phyloP scores from a whole-genome alignment of 1,140 invertebrate genomes.

The Epicauta chinensis region DNA sequence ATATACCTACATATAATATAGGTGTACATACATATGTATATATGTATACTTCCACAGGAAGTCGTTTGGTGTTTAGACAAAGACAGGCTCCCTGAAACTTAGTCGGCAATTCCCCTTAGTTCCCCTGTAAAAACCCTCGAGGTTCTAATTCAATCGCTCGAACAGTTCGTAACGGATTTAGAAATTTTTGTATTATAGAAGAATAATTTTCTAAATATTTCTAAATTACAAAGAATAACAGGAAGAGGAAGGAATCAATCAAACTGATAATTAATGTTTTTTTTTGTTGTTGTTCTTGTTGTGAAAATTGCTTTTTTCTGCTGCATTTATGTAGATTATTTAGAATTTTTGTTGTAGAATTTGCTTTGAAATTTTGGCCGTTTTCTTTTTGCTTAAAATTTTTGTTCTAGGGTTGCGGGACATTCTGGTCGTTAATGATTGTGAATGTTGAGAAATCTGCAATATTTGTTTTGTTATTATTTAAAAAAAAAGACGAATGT shows the following conservation, averaged over 20 bases:
- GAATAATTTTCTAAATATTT: neutral
- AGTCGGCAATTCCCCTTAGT: neutral
- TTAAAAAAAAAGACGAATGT: too few species aligned
- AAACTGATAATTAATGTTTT: too few species aligned
- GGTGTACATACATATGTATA: neutral
- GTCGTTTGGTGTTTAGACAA: constrained; percentile 7
- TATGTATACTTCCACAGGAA: neutral
- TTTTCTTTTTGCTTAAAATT: too few species aligned
- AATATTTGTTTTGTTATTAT: too few species aligned
- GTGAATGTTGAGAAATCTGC: too few species aligned
- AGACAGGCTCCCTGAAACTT: constrained; percentile 2
- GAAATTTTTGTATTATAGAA: neutral
- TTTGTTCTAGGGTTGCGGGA: too few species aligned
- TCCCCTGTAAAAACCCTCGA: neutral
- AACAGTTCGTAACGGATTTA: constrained; percentile 10
- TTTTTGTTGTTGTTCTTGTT: too few species aligned
- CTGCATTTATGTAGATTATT: neutral
- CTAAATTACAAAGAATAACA: neutral
- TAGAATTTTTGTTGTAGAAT: neutral
- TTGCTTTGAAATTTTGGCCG: too few species aligned
- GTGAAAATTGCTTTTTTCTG: neutral
- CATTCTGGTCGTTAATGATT: too few species aligned
- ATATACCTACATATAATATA: neutral
- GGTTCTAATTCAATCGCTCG: constrained; percentile 5
- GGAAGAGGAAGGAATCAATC: too few species aligned